phyloP scores from a whole-genome alignment of 2,113 vertebrate genomes.

The Anser cygnoides region DNA sequence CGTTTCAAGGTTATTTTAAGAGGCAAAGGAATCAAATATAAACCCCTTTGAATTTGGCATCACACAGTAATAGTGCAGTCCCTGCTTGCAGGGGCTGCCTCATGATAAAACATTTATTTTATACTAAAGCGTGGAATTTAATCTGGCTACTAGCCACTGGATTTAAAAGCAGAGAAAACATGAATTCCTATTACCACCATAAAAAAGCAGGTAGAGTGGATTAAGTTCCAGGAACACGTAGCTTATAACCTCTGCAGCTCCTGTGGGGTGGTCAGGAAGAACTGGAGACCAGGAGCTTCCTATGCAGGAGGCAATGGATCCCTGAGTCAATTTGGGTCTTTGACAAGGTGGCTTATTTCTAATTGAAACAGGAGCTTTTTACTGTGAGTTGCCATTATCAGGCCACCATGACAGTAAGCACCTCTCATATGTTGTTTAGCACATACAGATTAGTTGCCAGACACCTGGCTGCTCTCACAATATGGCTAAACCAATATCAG shows the following conservation, averaged over 20 bases:
- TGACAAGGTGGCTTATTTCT: fast-evolving
- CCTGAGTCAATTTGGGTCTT: not conserved
- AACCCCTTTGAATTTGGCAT: not conserved
- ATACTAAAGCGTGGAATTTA: not conserved
- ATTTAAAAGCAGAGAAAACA: not conserved
- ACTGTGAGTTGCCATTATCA: not conserved
- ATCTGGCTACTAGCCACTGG: not conserved
- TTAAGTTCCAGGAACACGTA: not conserved
- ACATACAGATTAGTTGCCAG: not conserved
- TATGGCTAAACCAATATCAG: not conserved
- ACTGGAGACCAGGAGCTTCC: not conserved
- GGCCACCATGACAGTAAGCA: not conserved
- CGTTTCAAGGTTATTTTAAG: not conserved
- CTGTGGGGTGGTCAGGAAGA: not conserved
- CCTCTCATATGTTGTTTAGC: not conserved
- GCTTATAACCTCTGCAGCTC: not conserved
- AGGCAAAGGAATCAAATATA: not conserved
- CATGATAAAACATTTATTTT: not conserved
- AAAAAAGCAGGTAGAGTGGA: not conserved
- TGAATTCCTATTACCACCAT: not conserved
- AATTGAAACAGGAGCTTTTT: not conserved
- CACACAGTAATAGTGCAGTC: not conserved
- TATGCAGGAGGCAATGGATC: not conserved
- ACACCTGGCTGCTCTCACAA: not conserved
- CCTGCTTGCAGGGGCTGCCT: not conserved